Conservation (phyloP, 2,888 invertebrate genomes). For the Callosobruchus maculatus region DNA sequence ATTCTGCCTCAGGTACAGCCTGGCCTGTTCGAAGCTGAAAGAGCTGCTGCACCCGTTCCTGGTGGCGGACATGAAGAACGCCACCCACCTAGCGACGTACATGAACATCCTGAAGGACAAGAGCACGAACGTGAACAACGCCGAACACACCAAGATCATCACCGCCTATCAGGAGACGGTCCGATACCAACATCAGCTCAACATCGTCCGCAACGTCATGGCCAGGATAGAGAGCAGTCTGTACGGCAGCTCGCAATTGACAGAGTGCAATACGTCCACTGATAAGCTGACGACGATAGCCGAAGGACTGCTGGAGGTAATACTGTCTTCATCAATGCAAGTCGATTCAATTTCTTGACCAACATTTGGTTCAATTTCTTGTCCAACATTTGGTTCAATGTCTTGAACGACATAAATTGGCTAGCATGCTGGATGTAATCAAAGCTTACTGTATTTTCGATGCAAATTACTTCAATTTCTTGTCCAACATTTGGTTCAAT, state of each 20-base stretch:
- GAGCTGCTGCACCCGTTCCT: slow-evolving; percentile 75
- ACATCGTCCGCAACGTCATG: slow-evolving; percentile 75
- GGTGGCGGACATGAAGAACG: slow-evolving; percentile 76
- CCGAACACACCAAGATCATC: slow-evolving; percentile 52
- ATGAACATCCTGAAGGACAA: slow-evolving; percentile 54
- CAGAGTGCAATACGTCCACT: slow-evolving; percentile 60
- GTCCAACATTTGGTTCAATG: no score
- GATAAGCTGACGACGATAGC: slow-evolving; percentile 81
- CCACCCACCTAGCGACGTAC: slow-evolving; percentile 80
- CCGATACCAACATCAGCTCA: slow-evolving; percentile 84
- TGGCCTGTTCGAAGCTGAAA: slow-evolving; percentile 81
- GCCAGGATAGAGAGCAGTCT: slow-evolving; percentile 62
- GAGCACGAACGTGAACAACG: slow-evolving; percentile 33
- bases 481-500: no score
- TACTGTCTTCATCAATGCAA: no score
- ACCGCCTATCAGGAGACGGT: slow-evolving; percentile 71
- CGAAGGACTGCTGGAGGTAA: slow-evolving; percentile 64
- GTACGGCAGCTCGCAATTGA: slow-evolving; percentile 8
- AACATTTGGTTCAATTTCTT: no score
- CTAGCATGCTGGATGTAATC: no score
- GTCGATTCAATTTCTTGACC: no score
- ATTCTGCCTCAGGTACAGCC: slow-evolving; percentile 53
- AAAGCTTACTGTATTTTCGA: no score
- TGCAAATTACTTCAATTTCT: no score
- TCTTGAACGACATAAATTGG: no score